These are phyloP conservation scores for Orientallactaga bullata DNA, from an alignment of 2,113 vertebrate genomes.

Conservation along the genomic window DNA sequence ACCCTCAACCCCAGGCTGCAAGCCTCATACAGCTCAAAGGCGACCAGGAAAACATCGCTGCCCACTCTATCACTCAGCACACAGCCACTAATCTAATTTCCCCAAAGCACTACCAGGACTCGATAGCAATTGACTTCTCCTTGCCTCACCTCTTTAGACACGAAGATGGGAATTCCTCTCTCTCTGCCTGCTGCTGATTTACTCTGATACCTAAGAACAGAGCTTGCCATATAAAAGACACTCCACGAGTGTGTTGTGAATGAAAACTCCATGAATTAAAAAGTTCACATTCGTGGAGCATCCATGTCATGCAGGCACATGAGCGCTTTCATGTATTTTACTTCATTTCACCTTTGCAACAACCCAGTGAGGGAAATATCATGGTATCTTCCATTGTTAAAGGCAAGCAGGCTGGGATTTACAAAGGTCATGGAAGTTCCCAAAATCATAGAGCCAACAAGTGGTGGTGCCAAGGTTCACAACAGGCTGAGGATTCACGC, in stretches of 20 bases:
- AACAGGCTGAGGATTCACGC: background rate
- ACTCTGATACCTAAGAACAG: background rate
- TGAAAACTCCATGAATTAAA: background rate
- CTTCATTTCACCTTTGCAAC: conserved; percentile 39
- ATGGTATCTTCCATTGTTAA: conserved; percentile 18
- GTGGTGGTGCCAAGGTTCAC: background rate
- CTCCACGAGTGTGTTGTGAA: background rate
- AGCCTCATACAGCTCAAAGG: background rate
- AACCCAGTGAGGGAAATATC: background rate
- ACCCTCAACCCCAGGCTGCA: background rate
- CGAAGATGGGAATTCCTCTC: background rate
- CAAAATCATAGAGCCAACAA: background rate
- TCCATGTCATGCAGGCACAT: background rate
- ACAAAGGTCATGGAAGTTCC: background rate
- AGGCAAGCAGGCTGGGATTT: background rate
- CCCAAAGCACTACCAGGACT: background rate
- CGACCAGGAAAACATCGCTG: background rate
- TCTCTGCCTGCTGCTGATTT: background rate
- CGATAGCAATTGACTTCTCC: conserved; percentile 12
- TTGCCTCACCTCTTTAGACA: background rate
- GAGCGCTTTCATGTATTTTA: background rate
- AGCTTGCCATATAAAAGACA: background rate
- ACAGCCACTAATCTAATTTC: background rate
- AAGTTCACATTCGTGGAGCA: background rate
- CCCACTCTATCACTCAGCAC: rapidly evolving